phyloP scores from a whole-genome alignment of 2,113 vertebrate genomes.

The Nothocercus nigrocapillus region DNA sequence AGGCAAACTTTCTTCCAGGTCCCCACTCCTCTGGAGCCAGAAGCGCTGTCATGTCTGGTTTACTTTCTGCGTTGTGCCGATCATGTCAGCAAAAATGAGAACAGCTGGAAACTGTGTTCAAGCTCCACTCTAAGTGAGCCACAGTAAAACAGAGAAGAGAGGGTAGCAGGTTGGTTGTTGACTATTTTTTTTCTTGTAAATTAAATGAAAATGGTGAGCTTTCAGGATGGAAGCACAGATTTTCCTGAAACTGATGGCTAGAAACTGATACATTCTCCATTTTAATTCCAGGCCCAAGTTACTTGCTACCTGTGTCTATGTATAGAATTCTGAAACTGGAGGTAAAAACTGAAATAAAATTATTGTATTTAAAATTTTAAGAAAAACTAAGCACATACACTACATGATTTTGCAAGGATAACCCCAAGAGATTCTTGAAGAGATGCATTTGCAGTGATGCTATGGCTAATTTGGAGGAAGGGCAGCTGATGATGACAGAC shows the following conservation, averaged over 20 bases:
- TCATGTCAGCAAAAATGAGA: constrained; percentile 25
- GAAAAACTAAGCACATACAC: accelerated
- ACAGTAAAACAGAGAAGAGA: background rate
- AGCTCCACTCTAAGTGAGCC: background rate
- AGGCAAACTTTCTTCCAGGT: background rate
- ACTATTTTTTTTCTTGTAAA: background rate
- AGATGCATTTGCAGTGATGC: background rate
- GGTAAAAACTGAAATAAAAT: background rate
- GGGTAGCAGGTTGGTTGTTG: background rate
- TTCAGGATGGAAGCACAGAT: background rate
- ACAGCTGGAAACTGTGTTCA: background rate
- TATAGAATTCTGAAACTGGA: background rate
- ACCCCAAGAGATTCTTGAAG: background rate
- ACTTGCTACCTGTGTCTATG: background rate
- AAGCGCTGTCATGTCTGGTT: constrained; percentile 7
- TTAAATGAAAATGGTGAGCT: background rate
- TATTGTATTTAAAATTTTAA: background rate
- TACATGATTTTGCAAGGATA: background rate
- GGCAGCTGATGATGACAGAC: background rate
- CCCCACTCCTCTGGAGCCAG: constrained; percentile 1
- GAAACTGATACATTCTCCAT: background rate
- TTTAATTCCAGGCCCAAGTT: background rate
- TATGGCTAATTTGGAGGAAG: background rate
- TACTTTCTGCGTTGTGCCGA: background rate
- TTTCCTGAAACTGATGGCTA: background rate